These are phyloP conservation scores for Brachystomella parvula DNA, from an alignment of 1,140 invertebrate species.

Conservation along the genomic window DNA sequence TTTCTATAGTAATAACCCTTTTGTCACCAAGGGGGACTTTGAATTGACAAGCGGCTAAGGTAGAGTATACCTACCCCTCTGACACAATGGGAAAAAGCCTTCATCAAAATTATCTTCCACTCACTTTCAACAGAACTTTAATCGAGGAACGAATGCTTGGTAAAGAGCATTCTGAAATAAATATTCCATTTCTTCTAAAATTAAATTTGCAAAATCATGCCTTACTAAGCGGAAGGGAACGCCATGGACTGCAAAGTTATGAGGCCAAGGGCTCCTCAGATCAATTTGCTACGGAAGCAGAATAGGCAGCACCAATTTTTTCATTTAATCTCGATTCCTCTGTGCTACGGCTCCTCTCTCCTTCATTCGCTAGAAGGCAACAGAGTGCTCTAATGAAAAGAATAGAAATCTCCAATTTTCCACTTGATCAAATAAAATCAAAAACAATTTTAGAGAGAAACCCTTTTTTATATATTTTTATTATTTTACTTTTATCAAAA, in stretches of 20 bases:
- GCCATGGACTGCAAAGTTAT: no score
- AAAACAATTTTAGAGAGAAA: conserved; percentile 20
- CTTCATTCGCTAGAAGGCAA: conserved; percentile 3
- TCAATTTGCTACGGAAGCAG: background rate
- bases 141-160: no score
- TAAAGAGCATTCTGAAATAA: no score
- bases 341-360: background rate
- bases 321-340: background rate
- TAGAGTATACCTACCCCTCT: background rate
- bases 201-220: no score
- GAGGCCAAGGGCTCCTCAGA: no score
- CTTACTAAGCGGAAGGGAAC: no score
- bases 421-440: conserved; percentile 36
- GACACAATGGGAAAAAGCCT: background rate
- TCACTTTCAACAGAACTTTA: no score
- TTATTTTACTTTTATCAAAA: background rate
- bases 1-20: conserved; percentile 25
- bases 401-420: conserved; percentile 30
- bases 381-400: conserved; percentile 10
- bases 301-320: background rate
- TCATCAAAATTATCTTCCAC: background rate
- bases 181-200: no score
- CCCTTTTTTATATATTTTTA: conserved; percentile 6
- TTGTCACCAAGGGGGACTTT: background rate
- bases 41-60: background rate